These are phyloP conservation scores for Plectrocnemia conspersa DNA, from an alignment of 1,140 invertebrate species.

Conservation along the genomic window DNA sequence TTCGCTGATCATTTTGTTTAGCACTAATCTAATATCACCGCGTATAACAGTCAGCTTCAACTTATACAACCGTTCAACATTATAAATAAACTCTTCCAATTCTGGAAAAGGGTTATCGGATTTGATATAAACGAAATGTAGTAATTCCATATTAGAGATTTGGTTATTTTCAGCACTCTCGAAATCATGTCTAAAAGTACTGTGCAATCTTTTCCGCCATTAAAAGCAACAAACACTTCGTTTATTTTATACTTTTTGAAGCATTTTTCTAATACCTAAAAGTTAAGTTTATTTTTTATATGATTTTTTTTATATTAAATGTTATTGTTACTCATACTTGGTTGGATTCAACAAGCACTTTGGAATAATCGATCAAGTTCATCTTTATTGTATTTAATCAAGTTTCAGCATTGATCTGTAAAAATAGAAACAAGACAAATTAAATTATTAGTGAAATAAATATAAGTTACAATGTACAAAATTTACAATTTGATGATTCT, in stretches of 20 bases:
- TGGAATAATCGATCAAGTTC: slow-evolving; percentile 25
- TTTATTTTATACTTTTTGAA: slow-evolving; percentile 57
- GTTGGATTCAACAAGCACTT: slow-evolving; percentile 19
- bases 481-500: too few species aligned
- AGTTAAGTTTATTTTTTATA: slow-evolving; percentile 16
- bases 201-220: slow-evolving; percentile 97
- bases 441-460: too few species aligned
- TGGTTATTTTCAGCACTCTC: slow-evolving; percentile 54
- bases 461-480: too few species aligned
- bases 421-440: slow-evolving; percentile 2
- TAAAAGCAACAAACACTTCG: slow-evolving; percentile 86
- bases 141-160: slow-evolving; percentile 38
- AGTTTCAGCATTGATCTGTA: not conserved
- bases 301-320: slow-evolving; percentile 4
- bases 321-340: slow-evolving; percentile 17
- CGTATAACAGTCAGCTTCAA: slow-evolving; percentile 65
- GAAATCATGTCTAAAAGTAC: slow-evolving; percentile 76
- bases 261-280: slow-evolving; percentile 48
- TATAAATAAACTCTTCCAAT: slow-evolving; percentile 77
- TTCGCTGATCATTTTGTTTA: slow-evolving; percentile 58
- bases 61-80: slow-evolving; percentile 66
- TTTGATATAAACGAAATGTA: slow-evolving; percentile 72
- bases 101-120: slow-evolving; percentile 76
- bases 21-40: slow-evolving; percentile 66
- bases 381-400: slow-evolving; percentile 12